phyloP scores from a whole-genome alignment of 2,113 vertebrate genomes.

The Jaculus jaculus region DNA sequence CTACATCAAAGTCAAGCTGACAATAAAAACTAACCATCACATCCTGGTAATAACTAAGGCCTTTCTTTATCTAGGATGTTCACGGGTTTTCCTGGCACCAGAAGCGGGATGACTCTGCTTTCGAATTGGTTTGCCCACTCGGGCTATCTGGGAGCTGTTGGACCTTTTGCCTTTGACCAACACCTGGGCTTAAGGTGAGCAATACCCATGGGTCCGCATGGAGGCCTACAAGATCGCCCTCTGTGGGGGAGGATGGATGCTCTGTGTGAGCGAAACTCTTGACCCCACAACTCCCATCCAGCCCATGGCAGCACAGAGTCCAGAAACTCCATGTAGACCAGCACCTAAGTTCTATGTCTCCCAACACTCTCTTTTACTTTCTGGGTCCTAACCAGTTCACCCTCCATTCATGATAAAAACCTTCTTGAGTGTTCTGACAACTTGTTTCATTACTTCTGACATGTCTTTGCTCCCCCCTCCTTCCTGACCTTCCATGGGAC shows the following conservation, averaged over 20 bases:
- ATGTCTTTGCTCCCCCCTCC: not conserved
- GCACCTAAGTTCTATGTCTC: not conserved
- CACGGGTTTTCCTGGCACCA: not conserved
- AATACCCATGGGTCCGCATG: not conserved
- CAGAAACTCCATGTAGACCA: rapidly evolving
- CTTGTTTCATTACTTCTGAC: no score
- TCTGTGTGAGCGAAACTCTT: not conserved
- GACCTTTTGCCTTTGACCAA: not conserved
- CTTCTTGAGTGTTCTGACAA: not conserved
- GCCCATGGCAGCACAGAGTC: not conserved
- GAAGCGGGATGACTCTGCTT: not conserved
- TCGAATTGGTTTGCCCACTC: not conserved
- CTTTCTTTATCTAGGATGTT: not conserved
- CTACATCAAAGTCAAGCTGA: no score
- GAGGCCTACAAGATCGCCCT: no score
- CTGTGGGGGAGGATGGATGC: not conserved
- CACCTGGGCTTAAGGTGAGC: not conserved
- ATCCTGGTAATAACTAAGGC: not conserved
- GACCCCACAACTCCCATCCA: not conserved
- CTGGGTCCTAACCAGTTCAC: not conserved
- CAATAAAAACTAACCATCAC: no score
- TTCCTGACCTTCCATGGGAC: not conserved
- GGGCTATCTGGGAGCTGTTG: not conserved
- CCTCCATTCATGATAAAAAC: not conserved
- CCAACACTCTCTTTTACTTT: not conserved